Conservation (phyloP, 2,888 invertebrate genomes). For the Drepanosiphum platanoidis region DNA sequence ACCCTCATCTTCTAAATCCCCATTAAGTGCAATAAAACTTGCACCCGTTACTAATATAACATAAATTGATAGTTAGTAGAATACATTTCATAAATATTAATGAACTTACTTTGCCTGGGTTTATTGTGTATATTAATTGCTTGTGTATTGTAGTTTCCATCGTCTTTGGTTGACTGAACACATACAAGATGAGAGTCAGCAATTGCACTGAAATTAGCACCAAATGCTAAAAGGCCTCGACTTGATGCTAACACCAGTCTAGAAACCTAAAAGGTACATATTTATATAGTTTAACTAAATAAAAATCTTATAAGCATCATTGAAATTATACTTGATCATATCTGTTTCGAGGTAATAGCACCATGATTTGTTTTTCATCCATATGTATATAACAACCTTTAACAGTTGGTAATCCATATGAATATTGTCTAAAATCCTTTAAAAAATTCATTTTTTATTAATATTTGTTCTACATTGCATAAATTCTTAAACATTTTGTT, state of each 20-base stretch:
- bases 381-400: conserved; percentile 82
- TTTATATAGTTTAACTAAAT: too few relatives aligned
- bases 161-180: conserved; percentile 79
- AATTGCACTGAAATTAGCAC: conserved; percentile 79
- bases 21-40: conserved; percentile 89
- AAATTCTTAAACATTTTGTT: neutral
- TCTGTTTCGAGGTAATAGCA: conserved; percentile 80
- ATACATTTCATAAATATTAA: neutral
- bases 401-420: conserved; percentile 81
- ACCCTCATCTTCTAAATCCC: conserved; percentile 82
- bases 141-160: conserved; percentile 84
- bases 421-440: conserved; percentile 83
- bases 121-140: conserved; percentile 87
- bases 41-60: conserved; percentile 80
- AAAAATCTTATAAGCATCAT: neutral
- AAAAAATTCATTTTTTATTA: conserved; percentile 63
- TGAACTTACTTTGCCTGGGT: conserved; percentile 75
- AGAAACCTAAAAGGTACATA: conserved; percentile 43
- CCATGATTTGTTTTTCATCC: conserved; percentile 81
- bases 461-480: neutral
- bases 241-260: conserved; percentile 67
- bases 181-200: conserved; percentile 90
- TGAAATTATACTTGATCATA: conserved; percentile 73
- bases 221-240: conserved; percentile 85
- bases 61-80: conserved; percentile 18